phyloP scores from a whole-genome alignment of 2,888 invertebrate species.

The Dione vanillae region DNA sequence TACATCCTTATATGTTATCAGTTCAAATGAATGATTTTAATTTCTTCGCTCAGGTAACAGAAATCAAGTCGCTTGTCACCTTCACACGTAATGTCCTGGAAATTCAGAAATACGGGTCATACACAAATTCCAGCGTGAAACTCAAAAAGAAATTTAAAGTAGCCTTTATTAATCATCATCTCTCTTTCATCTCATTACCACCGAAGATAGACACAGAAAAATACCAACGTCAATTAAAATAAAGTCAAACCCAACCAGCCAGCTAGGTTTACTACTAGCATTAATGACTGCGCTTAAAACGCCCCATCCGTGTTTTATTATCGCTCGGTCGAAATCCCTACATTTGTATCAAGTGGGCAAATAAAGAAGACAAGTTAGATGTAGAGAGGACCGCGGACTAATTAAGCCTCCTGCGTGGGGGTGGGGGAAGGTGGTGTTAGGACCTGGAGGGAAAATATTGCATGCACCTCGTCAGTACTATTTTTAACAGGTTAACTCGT shows the following conservation, averaged over 20 bases:
- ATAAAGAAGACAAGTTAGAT: conserved; percentile 83
- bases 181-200: neutral
- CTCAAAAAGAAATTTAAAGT: too few relatives aligned
- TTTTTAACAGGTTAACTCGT: conserved; percentile 63
- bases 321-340: conserved; percentile 55
- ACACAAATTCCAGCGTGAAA: too few relatives aligned
- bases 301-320: conserved; percentile 48
- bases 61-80: too few relatives aligned
- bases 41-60: too few relatives aligned
- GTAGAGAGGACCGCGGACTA: conserved; percentile 82
- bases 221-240: neutral
- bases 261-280: conserved; percentile 26
- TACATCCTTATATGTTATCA: too few relatives aligned
- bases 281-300: conserved; percentile 44
- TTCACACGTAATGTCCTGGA: too few relatives aligned
- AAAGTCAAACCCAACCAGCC: neutral
- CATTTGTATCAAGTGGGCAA: conserved; percentile 82
- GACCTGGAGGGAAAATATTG: conserved; percentile 71
- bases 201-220: too few relatives aligned
- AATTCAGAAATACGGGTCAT: too few relatives aligned
- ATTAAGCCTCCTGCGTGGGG: conserved; percentile 71
- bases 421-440: too few relatives aligned
- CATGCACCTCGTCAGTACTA: conserved; percentile 64
- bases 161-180: too few relatives aligned
- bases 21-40: too few relatives aligned